Evolutionary conservation across 2,797 vertebrate species (phyloP), one percentile per base, ranked within the genome.

Genomic region (Anguilla anguilla): DNA sequence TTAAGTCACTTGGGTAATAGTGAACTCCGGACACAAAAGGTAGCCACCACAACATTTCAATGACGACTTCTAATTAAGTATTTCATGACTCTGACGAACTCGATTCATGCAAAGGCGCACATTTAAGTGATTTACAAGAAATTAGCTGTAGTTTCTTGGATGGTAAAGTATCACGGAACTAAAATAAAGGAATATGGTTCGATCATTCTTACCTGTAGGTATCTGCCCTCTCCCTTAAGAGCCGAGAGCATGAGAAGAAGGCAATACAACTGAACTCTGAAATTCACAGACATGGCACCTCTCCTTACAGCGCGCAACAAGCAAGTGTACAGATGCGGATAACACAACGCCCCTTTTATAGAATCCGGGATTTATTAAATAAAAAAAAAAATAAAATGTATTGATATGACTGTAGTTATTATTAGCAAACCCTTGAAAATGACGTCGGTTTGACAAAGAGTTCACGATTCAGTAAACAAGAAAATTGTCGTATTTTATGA

Each of bases 241-340:
- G 96, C 96, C 43, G 95, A 96, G 94, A 98, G 92, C 92, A 97
- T 93, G 92, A 98, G 64, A 90, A 98, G 92, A 87, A 98, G 0
- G 3, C 98, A 92, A 94, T 95, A 97, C 88, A 96, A 94, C 25
- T 95, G 96, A 92, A 97, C 93, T 91, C 96, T 95, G 93, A 96
- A 96, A 43, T 96, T 95, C 91, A 95, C 96, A 91, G 94, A 94
- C 98, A 98, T 99, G 91, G 93, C 89, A 90, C 88, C 89, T 91
- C 91, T 89, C 85, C 17, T 35, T 0, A 25, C 90, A 88, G 93
- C 88, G 91, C 94, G 53, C 89, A 93, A 91, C 89, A 92, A 69
- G 86, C 88, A 85, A 90, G 90, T 93, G 46, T 92, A 90, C 90
- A 90, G 96, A 94, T 90, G 92, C 93, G 91, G 49, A 92, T 91